Conservation (phyloP, 2,113 vertebrate genomes). For the Ursus arctos region DNA sequence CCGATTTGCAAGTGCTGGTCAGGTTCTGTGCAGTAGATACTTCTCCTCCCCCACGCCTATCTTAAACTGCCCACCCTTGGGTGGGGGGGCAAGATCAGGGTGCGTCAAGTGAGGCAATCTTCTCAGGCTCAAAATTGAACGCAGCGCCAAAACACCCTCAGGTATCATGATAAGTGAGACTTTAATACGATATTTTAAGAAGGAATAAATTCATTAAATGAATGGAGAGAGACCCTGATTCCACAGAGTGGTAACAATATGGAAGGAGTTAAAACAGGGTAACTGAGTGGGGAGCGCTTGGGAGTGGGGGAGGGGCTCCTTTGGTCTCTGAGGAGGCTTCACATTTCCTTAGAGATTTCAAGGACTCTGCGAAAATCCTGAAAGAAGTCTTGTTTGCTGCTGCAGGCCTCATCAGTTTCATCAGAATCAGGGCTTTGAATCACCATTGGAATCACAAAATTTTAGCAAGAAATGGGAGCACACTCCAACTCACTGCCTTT, state of each 20-base stretch:
- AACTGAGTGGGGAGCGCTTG: neutral
- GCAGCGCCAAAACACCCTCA: neutral
- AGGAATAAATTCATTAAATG: neutral
- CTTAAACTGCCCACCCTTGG: neutral
- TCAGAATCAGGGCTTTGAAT: slow-evolving; percentile 73
- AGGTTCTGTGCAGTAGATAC: neutral
- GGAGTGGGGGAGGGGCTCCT: neutral
- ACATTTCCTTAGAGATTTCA: slow-evolving; percentile 34
- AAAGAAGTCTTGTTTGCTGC: slow-evolving; percentile 74
- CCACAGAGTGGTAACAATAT: neutral
- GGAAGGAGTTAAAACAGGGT: neutral
- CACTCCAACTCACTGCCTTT: slow-evolving; percentile 52
- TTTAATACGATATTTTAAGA: neutral
- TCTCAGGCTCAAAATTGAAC: neutral
- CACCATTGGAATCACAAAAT: slow-evolving; percentile 24
- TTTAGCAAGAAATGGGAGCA: slow-evolving; percentile 57
- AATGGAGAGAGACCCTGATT: neutral
- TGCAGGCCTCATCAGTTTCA: slow-evolving; percentile 77
- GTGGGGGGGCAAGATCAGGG: neutral
- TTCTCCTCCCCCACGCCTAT: neutral
- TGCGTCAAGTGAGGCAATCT: neutral
- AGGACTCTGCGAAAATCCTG: slow-evolving; percentile 66
- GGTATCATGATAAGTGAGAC: neutral
- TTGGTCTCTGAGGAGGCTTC: neutral
- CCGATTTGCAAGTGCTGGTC: neutral